A percentile compares a stretch with the other conserved stretches of the same genome.
phyloP scores from a whole-genome alignment of 2,888 invertebrate genomes.

The Lomographa bimaculata region DNA sequence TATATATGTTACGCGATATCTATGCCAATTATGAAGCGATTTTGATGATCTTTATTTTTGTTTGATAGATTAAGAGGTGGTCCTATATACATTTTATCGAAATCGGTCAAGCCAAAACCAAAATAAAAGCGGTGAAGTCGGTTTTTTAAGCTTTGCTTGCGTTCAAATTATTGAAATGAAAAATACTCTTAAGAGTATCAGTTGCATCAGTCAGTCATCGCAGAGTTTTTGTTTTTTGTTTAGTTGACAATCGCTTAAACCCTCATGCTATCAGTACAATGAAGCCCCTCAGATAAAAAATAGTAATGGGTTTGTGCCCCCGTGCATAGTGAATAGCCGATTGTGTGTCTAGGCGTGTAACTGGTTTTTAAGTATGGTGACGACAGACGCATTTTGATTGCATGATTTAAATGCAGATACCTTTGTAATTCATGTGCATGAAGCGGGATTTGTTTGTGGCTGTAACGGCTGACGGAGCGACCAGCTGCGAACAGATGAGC shows the following conservation, averaged over 20 bases:
- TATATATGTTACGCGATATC: too few relatives aligned
- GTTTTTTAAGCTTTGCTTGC: too few relatives aligned
- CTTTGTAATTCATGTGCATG: conserved; percentile 48
- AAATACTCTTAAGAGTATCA: too few relatives aligned
- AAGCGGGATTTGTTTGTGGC: conserved; percentile 54
- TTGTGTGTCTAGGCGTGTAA: conserved; percentile 44
- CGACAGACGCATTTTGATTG: conserved; percentile 42
- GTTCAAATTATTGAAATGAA: too few relatives aligned
- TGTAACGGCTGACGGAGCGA: conserved; percentile 56
- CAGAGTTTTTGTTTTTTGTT: too few relatives aligned
- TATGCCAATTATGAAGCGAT: too few relatives aligned
- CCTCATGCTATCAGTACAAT: conserved; percentile 30
- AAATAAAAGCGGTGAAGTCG: too few relatives aligned
- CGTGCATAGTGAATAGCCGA: conserved; percentile 31
- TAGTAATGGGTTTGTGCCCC: conserved; percentile 35
- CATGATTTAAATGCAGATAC: conserved; percentile 38
- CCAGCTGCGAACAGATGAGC: conserved; percentile 69
- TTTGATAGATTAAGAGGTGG: too few relatives aligned
- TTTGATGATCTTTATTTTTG: too few relatives aligned
- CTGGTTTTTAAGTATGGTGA: conserved; percentile 48
- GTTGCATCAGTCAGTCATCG: too few relatives aligned
- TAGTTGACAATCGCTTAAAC: conserved; percentile 19
- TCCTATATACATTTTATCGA: too few relatives aligned
- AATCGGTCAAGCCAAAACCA: too few relatives aligned
- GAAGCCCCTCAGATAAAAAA: conserved; percentile 34